Base-by-base conservation (phyloP, 2,888 invertebrate species). In the Cheilosia vulpina region DNA sequence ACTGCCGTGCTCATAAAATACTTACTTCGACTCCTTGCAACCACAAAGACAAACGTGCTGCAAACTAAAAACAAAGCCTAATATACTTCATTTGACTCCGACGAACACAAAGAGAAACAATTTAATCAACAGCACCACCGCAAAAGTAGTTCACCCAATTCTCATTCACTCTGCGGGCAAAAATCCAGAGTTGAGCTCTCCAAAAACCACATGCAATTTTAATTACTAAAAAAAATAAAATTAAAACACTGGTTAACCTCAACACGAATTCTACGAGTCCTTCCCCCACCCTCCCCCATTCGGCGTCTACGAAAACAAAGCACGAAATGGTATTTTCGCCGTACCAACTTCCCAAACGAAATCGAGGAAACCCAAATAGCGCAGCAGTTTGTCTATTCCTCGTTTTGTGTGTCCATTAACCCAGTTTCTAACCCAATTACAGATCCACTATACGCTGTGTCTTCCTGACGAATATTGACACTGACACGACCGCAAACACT, bases 361-460 rank as follows among this genome's bases (percentile, higher is more conserved):
- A 50, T 63, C 34, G 21, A 24, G 15, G 5, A 43, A 24, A n/a
- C n/a, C 21, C 4, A 19, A 53, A 41, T 50, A 9, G 47, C 38
- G 38, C 34, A 50, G 34, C n/a, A 17, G n/a, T 57, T 11, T 17
- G 41, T 38, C n/a, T 38, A 13, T 27, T 9, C 34, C 21, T 41
- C n/a, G 41, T 24, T 15, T 24, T 50, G 50, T 19, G 43, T 63
- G 73, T 45, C 63, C 73, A 73, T 73, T 73, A 73, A 73, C 73
- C 62, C 34, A 63, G 73, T 72, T 72, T 41, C 62, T 53, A 72
- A 72, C 72, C 73, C 62, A 73, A 72, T 72, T 72, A 72, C 58
- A 62, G 43, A 57, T 11, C 9, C 38, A 11, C 19, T 43, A 55
- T 19, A 72, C 38, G 41, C 6, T 21, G 24, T 38, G 60, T 60